Evolutionary conservation across 2,113 vertebrate species (phyloP).

Genomic region (Chroicocephalus ridibundus): DNA sequence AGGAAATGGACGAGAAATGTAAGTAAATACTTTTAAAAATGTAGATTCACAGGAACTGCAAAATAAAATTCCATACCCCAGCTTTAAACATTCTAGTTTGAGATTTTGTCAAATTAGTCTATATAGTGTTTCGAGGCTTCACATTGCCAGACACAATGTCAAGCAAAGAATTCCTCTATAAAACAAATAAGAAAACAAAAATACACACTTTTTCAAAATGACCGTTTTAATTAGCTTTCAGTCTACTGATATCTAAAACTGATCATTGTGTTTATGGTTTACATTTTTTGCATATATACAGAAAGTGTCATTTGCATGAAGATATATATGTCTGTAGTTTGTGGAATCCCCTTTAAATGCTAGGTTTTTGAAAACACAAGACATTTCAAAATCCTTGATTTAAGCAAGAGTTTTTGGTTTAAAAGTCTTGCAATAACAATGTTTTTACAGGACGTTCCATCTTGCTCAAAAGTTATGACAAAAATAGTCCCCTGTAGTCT

Average conservation of each 20-base stretch:
- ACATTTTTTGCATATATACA: neutral
- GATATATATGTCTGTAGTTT: neutral
- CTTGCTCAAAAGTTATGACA: neutral
- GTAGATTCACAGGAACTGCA: neutral
- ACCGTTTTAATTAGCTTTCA: neutral
- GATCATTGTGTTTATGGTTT: neutral
- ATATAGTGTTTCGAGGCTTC: neutral
- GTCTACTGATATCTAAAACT: neutral
- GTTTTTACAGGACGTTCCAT: neutral
- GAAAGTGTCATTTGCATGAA: neutral
- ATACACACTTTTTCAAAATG: neutral
- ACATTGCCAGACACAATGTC: neutral
- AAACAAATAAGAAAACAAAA: neutral
- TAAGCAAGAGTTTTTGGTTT: neutral
- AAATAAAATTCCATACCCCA: neutral
- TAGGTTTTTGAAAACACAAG: neutral
- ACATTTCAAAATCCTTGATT: neutral
- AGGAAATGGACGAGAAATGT: constrained; percentile 90
- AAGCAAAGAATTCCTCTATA: neutral
- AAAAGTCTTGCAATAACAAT: neutral
- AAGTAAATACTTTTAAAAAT: constrained; percentile 58
- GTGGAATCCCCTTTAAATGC: neutral
- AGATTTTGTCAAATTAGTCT: neutral
- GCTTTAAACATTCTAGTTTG: neutral
- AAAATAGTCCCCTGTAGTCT: neutral